Conservation (phyloP, 2,888 invertebrate genomes). For the Dorcus hopei region DNA sequence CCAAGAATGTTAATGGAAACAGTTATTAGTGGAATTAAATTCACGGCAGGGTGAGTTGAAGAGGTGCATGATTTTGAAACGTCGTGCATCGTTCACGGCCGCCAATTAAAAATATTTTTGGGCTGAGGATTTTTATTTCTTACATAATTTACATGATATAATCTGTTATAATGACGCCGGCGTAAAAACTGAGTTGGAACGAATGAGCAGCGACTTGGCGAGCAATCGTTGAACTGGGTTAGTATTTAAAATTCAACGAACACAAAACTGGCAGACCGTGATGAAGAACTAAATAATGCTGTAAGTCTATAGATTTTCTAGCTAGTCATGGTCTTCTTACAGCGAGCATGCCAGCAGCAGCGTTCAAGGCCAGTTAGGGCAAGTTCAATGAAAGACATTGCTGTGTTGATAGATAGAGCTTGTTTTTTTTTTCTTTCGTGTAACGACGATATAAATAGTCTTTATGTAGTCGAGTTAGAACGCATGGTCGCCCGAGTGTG, state of each 20-base stretch:
- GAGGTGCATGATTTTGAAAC: too few relatives aligned
- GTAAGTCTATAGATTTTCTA: conserved; percentile 23
- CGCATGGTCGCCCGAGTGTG: conserved; percentile 26
- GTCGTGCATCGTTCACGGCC: too few relatives aligned
- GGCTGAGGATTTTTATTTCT: neutral
- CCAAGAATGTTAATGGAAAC: too few relatives aligned
- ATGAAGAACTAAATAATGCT: conserved; percentile 14
- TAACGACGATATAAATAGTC: conserved; percentile 31
- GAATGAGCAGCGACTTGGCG: neutral
- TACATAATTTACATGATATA: conserved; percentile 1
- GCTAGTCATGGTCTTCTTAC: conserved; percentile 25
- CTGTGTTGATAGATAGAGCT: conserved; percentile 27
- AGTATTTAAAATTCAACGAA: conserved; percentile 14
- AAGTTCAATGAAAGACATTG: conserved; percentile 30
- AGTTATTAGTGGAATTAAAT: too few relatives aligned
- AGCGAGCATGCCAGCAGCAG: conserved; percentile 2
- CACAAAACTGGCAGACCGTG: conserved; percentile 1
- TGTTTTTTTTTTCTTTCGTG: conserved; percentile 26
- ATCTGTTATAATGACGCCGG: neutral
- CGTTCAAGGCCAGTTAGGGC: conserved; percentile 25
- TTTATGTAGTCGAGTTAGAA: conserved; percentile 25
- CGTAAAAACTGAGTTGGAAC: neutral
- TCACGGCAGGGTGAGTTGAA: too few relatives aligned
- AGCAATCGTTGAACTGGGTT: conserved; percentile 11
- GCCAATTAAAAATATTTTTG: neutral